These are phyloP conservation scores for Troglohyphantes excavatus DNA, from an alignment of 2,888 invertebrate species.

Conservation along the genomic window DNA sequence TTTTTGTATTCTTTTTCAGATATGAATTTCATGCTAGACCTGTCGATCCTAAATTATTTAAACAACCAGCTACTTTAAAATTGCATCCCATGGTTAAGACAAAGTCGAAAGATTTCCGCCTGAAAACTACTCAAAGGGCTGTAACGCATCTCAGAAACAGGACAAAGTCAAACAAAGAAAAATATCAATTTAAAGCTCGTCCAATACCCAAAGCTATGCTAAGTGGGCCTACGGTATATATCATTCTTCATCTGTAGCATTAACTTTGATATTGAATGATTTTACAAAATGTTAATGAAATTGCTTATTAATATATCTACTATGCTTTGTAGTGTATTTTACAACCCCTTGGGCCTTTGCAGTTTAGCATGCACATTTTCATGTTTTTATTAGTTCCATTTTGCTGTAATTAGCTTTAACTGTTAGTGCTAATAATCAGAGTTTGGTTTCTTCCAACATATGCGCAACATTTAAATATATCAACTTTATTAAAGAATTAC, in stretches of 20 bases:
- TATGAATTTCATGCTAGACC: slow-evolving; percentile 88
- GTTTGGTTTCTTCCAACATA: too few species aligned
- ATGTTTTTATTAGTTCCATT: too few species aligned
- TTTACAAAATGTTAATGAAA: neutral
- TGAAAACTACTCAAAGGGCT: slow-evolving; percentile 84
- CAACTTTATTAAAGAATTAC: too few species aligned
- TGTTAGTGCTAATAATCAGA: too few species aligned
- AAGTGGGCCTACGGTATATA: slow-evolving; percentile 82
- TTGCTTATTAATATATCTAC: too few species aligned
- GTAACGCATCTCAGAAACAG: slow-evolving; percentile 80
- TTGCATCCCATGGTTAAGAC: slow-evolving; percentile 85
- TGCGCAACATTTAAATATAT: too few species aligned
- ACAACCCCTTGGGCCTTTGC: too few species aligned
- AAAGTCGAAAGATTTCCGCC: slow-evolving; percentile 86
- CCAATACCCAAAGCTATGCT: slow-evolving; percentile 86
- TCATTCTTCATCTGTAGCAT: neutral
- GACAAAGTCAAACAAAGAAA: slow-evolving; percentile 14
- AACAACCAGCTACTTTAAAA: slow-evolving; percentile 84
- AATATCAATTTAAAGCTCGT: slow-evolving; percentile 85
- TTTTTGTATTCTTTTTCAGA: slow-evolving; percentile 82
- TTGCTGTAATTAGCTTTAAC: too few species aligned
- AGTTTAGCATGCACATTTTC: too few species aligned
- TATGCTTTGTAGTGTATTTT: too few species aligned
- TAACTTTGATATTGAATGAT: neutral
- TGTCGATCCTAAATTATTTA: slow-evolving; percentile 86